Evolutionary conservation across 2,888 invertebrate genomes (phyloP).

Genomic region (Drosophila melanocephala): DNA sequence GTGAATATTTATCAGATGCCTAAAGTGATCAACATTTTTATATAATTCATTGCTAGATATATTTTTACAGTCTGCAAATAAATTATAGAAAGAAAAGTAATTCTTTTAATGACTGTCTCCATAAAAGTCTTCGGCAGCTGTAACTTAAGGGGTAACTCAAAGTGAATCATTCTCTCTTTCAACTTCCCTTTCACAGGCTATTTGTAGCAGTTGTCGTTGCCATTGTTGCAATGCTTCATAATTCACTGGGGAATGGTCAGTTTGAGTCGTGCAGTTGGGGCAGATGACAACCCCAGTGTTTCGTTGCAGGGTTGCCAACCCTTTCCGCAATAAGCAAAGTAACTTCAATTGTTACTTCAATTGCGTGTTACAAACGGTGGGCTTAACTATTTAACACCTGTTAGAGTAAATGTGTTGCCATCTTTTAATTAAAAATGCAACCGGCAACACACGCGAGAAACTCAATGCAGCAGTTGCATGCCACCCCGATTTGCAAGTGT

Average conservation of each 20-base stretch:
- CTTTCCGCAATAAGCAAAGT: constrained; percentile 7
- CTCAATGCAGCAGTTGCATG: constrained; percentile 54
- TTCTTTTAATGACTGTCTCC: background rate
- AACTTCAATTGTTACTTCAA: constrained; percentile 36
- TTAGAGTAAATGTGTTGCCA: constrained; percentile 70
- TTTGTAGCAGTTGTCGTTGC: constrained; percentile 19
- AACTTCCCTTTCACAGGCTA: background rate
- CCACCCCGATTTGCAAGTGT: constrained; percentile 45
- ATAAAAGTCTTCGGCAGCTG: background rate
- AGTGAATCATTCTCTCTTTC: background rate
- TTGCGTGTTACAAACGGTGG: constrained; percentile 58
- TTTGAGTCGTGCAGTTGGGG: constrained; percentile 6
- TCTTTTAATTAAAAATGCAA: constrained; percentile 70
- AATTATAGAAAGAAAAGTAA: background rate
- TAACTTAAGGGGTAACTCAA: constrained; percentile 11
- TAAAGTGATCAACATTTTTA: constrained; percentile 3
- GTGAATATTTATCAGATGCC: constrained; percentile 9
- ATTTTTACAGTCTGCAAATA: too few relatives aligned
- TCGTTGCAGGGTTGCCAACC: constrained; percentile 28
- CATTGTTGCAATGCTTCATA: constrained; percentile 34
- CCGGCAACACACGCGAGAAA: constrained; percentile 46
- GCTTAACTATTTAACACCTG: constrained; percentile 76
- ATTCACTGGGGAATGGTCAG: constrained; percentile 39
- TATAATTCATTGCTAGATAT: constrained; percentile 11
- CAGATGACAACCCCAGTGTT: constrained; percentile 22